Conservation (phyloP, 2,113 vertebrate genomes). For the Lichenostomus cassidix region DNA sequence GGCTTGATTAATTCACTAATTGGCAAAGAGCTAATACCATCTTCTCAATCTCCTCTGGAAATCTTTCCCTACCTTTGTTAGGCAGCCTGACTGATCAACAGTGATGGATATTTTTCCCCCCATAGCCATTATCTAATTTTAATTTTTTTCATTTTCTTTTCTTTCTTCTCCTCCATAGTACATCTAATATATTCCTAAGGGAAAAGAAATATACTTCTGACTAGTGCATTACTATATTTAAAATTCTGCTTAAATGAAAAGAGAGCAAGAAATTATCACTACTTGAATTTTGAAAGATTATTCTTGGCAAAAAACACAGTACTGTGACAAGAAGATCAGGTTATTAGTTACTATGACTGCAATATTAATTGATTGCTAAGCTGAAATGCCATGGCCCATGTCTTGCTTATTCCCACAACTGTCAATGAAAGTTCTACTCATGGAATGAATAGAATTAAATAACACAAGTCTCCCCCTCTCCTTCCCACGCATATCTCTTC, state of each 20-base stretch:
- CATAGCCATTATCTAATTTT: neutral
- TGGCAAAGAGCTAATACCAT: neutral
- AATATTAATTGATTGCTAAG: constrained; percentile 31
- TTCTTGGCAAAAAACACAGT: neutral
- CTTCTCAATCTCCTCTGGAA: neutral
- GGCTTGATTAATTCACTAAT: neutral
- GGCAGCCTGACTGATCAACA: neutral
- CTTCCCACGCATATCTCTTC: neutral
- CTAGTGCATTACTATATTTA: constrained; percentile 21
- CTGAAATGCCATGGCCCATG: constrained; percentile 1
- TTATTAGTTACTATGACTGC: constrained; percentile 35
- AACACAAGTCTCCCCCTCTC: constrained; percentile 4
- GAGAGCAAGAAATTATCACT: neutral
- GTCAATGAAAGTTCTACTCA: constrained; percentile 11
- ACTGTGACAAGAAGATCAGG: neutral
- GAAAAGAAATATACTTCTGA: neutral
- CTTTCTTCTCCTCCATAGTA: neutral
- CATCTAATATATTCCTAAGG: constrained; percentile 14
- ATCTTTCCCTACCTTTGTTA: neutral
- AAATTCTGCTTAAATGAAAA: constrained; percentile 39
- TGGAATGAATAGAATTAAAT: constrained; percentile 35
- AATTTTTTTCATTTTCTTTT: neutral
- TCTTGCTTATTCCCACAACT: constrained; percentile 33
- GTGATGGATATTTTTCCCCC: neutral
- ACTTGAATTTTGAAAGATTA: constrained; percentile 1